Conservation (phyloP, 1,140 invertebrate genomes). For the Reticulitermes speratus region DNA sequence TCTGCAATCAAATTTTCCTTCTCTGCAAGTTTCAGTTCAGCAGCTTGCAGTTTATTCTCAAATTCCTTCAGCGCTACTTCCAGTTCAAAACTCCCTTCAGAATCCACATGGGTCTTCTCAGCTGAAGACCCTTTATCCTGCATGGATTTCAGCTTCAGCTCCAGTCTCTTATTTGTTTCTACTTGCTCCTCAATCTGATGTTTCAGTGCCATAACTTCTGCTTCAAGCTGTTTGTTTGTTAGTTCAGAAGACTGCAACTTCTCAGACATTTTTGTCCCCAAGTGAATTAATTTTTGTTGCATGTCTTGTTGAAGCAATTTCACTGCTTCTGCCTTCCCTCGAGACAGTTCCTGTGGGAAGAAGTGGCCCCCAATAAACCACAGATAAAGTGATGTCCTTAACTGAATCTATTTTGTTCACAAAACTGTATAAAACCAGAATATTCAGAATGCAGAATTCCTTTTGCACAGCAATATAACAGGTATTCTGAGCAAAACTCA, state of each 20-base stretch:
- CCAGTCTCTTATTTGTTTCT: neutral
- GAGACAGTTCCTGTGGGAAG: constrained; percentile 47
- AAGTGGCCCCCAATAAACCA: neutral
- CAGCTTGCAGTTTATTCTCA: neutral
- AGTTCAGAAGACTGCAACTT: constrained; percentile 3
- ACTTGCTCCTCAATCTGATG: neutral
- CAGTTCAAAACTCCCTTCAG: neutral
- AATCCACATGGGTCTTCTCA: neutral
- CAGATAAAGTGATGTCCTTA: too few species aligned
- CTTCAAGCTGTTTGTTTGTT: neutral
- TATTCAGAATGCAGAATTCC: too few species aligned
- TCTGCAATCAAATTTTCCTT: neutral
- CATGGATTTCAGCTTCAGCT: neutral
- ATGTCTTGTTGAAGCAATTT: constrained; percentile 47
- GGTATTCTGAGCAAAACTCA: too few species aligned
- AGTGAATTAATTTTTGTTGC: constrained; percentile 39
- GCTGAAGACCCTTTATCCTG: neutral
- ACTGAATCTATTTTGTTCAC: too few species aligned
- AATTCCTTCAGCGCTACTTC: neutral
- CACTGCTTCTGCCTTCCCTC: constrained; percentile 50
- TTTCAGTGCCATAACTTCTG: neutral
- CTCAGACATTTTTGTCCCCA: constrained; percentile 37
- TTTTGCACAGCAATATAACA: too few species aligned
- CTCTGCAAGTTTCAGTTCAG: neutral
- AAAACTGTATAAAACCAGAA: too few species aligned